Base-by-base conservation (phyloP, 2,113 vertebrate genomes). In the Mustela nigripes region DNA sequence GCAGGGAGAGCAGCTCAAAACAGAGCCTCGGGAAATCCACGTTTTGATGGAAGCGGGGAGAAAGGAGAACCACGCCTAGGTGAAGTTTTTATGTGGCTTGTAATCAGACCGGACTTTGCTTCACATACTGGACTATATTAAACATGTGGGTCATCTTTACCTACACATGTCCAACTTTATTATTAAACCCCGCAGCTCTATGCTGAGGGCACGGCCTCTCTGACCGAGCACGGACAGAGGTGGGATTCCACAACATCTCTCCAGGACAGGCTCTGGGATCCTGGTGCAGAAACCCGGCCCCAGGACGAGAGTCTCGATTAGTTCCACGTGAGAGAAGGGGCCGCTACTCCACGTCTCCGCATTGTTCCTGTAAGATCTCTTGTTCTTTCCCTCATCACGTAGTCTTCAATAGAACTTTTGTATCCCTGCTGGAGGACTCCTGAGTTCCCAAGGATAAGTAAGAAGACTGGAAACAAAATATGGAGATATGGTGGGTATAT, bases 241-340 rank as follows among this genome's bases (percentile, higher is more conserved):
- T 78, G 79, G 67, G 89, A 89, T 92, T 97, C 95, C 73, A 97
- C 83, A 87, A 42, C 56, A 81, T 82, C 96, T 73, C 84, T 84
- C 53, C n/a, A 50, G 53, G n/a, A 2, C 12, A 42, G 33, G 62
- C n/a, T 63, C 94, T 50, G 63, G 65, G 84, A 94, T 88, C 94
- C 3, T 24, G 7, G 10, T 6, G 80, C 48, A 62, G 94, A 45
- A 89, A n/a, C 36, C 0, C 56, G n/a, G 94, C 80, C 63, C 83
- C 33, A 4, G 80, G 76, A 91, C 48, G 63, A 58, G 45, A 39
- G 80, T 50, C 91, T 65, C 83, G 91, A 98, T 97, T 45, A 97
- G 39, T 96, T 98, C 96, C 97, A 98, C 93, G 95, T 98, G 97
- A 96, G 97, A 94, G 87, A 81, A 96, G 81, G 76, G 71, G 87